A percentile compares a stretch with the other conserved stretches of the same genome.
phyloP scores from a whole-genome alignment of 1,140 invertebrate genomes.

The Rhyzopertha dominica region DNA sequence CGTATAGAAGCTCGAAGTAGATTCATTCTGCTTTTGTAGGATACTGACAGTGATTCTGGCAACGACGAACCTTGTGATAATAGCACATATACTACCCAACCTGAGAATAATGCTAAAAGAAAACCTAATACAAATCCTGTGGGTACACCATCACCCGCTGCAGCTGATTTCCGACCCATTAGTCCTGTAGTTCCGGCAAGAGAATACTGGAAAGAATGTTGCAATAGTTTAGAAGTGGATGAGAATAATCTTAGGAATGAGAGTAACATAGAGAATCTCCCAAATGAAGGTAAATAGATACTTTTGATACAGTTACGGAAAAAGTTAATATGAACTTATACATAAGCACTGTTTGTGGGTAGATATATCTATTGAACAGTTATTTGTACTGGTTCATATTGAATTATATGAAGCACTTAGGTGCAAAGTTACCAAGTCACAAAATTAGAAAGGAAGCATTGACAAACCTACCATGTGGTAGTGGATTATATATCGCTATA shows the following conservation, averaged over 20 bases:
- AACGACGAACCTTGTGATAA: conserved; percentile 87
- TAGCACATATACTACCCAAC: conserved; percentile 45
- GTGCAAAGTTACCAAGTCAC: conserved; percentile 37
- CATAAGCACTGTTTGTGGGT: conserved; percentile 4
- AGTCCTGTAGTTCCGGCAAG: no score
- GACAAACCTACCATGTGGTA: background rate
- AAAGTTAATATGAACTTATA: conserved; percentile 12
- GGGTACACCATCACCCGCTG: conserved; percentile 2
- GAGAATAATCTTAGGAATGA: conserved; percentile 17
- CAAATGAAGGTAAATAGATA: conserved; percentile 18
- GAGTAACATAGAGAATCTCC: conserved; percentile 33
- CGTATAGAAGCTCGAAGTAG: background rate
- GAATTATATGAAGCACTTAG: conserved; percentile 25
- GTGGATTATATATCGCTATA: conserved; percentile 1
- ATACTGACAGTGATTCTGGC: conserved; percentile 85
- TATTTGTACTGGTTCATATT: background rate
- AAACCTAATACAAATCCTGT: conserved; percentile 9
- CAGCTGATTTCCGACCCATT: background rate
- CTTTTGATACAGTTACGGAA: no score
- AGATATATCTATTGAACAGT: background rate
- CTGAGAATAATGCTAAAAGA: conserved; percentile 17
- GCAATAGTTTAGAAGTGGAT: conserved; percentile 25
- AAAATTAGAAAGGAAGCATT: conserved; percentile 2
- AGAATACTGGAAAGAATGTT: conserved; percentile 13
- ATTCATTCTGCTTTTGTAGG: conserved; percentile 23